Evolutionary conservation across 2,113 vertebrate genomes (phyloP).

Genomic region (Tachysurus fulvidraco): DNA sequence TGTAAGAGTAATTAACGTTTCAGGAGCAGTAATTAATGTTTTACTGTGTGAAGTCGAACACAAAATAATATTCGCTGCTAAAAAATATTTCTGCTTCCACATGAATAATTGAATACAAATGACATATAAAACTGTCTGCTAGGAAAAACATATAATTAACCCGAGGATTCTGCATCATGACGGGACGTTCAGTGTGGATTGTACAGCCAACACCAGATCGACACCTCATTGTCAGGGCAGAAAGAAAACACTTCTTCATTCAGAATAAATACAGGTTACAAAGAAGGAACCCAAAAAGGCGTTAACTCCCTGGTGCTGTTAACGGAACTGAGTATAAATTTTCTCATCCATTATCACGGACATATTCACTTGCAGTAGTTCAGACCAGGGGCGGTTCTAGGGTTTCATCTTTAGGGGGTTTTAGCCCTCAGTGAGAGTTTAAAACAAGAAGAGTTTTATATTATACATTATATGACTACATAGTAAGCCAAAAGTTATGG

Average conservation of each 20-base stretch:
- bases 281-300: background rate
- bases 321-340: background rate
- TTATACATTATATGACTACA: too few species aligned
- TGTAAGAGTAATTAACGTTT: constrained; percentile 16
- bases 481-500: too few species aligned
- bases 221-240: background rate
- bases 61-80: background rate
- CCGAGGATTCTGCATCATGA: background rate
- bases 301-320: background rate
- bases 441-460: too few species aligned
- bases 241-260: background rate
- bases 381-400: too few species aligned
- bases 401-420: too few species aligned
- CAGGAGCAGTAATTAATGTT: constrained; percentile 8
- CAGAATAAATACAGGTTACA: background rate
- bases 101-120: background rate
- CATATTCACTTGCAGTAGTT: background rate
- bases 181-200: background rate
- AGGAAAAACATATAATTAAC: constrained; percentile 21
- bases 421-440: too few species aligned
- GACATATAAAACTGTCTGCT: background rate
- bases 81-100: background rate
- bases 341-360: background rate
- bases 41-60: background rate
- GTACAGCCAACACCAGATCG: background rate